phyloP scores from a whole-genome alignment of 2,797 vertebrate genomes.

The Manis crassicaudata region DNA sequence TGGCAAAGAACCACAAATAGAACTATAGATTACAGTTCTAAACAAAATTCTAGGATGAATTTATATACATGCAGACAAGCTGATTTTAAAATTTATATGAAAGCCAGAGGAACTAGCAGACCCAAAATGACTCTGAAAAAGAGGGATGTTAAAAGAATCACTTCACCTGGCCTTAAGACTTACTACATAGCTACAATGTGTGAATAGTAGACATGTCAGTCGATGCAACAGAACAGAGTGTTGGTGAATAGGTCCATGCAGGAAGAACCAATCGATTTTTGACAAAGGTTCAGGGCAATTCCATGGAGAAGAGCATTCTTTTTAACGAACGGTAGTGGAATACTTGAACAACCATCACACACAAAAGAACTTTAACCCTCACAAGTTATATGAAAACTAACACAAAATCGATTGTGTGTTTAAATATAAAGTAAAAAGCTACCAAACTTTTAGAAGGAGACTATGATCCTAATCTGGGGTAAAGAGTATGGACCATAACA shows the following conservation, averaged over 20 bases:
- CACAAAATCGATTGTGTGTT: neutral
- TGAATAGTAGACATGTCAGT: no score
- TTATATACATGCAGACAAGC: neutral
- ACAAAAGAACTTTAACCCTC: neutral
- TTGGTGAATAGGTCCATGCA: neutral
- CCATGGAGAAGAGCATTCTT: neutral
- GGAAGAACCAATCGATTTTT: neutral
- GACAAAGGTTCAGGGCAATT: neutral
- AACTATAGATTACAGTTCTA: neutral
- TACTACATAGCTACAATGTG: neutral
- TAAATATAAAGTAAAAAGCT: neutral
- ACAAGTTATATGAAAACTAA: neutral
- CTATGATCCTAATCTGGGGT: neutral
- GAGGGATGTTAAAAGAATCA: neutral
- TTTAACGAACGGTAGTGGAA: neutral
- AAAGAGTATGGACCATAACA: neutral
- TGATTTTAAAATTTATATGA: neutral
- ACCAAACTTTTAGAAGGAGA: neutral
- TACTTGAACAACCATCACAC: no score
- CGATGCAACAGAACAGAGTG: no score
- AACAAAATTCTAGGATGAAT: neutral
- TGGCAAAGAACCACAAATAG: neutral
- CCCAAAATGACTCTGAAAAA: neutral
- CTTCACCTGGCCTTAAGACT: neutral
- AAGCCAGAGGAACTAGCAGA: neutral